Evolutionary conservation across 2,797 vertebrate species (phyloP), one percentile per base, ranked within the genome.

Genomic region (Trachops cirrhosus): DNA sequence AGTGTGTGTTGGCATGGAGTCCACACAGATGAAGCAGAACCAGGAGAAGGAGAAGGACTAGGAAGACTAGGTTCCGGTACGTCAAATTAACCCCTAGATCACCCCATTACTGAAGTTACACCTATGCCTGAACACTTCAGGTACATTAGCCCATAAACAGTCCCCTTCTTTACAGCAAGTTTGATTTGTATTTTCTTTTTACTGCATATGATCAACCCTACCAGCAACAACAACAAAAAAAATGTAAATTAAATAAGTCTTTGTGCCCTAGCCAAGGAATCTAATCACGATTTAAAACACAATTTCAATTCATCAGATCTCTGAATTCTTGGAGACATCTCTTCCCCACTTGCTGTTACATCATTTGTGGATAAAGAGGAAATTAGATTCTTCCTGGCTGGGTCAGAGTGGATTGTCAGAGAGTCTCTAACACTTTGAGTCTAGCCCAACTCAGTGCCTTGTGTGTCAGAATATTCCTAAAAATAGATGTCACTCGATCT

Each of bases 361-460:
- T 21, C 44, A 73, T 79, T 86, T 88, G 46, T 71, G 34, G 26
- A 34, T 34, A 86, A 11, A 88, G 8, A 4, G 34, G n/a, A 83
- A 92, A 59, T 89, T 39, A 62, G 32, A 88, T 71, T 94, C 57
- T 79, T 37, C 19, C 52, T 79, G n/a, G 34, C 57, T 95, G n/a
- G 70, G 88, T 92, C 80, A 90, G n/a, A 50, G 39, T 74, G 39
- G 18, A 85, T 93, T 79, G 37, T 80, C 82, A 92, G 75, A 77
- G 64, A 73, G 54, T 74, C 62, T 21, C 82, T 89, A 73, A 96
- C 92, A 92, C 21, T 71, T 18, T 41, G 22, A 89, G 78, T 73
- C 75, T 74, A 74, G 29, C 26, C 54, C 26, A 70, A 82, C 11
- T 95, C 68, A 90, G 67, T 62, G 87, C 86, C 50, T 68, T 24